phyloP scores from a whole-genome alignment of 2,113 vertebrate species.

The Coryphaenoides rupestris region DNA sequence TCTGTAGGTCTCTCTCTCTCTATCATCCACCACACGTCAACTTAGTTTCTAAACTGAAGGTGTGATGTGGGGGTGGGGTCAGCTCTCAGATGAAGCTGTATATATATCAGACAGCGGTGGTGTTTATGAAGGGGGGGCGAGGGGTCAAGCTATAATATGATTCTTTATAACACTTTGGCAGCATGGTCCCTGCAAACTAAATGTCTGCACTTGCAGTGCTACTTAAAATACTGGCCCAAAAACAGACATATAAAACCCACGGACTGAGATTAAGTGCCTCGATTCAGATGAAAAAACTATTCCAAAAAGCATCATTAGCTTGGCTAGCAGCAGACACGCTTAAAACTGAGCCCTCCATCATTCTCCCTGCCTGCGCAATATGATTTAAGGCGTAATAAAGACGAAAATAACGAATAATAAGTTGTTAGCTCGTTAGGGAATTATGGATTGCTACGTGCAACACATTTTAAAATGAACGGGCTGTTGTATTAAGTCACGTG shows the following conservation, averaged over 20 bases:
- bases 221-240: too few relatives aligned
- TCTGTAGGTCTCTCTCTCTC: too few relatives aligned
- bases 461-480: constrained; percentile 24
- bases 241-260: constrained; percentile 26
- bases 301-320: neutral
- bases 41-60: too few relatives aligned
- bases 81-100: too few relatives aligned
- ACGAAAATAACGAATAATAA: constrained; percentile 33
- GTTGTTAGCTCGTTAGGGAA: constrained; percentile 10
- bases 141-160: too few relatives aligned
- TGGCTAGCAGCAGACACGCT: constrained; percentile 24
- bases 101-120: too few relatives aligned
- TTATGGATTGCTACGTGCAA: constrained; percentile 5
- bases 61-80: too few relatives aligned
- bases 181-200: neutral
- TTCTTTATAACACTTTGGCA: too few relatives aligned
- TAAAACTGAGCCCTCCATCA: constrained; percentile 39
- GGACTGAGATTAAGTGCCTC: constrained; percentile 30
- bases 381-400: constrained; percentile 38
- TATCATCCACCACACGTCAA: too few relatives aligned
- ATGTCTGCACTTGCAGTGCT: too few relatives aligned
- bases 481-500: constrained; percentile 5
- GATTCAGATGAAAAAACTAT: constrained; percentile 28
- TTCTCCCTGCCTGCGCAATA: constrained; percentile 11
- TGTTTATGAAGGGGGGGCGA: too few relatives aligned